Percentiles rank a stretch among this genome's conserved stretches.
phyloP scores from a whole-genome alignment of 2,888 invertebrate genomes.

The Meghimatium bilineatum region DNA sequence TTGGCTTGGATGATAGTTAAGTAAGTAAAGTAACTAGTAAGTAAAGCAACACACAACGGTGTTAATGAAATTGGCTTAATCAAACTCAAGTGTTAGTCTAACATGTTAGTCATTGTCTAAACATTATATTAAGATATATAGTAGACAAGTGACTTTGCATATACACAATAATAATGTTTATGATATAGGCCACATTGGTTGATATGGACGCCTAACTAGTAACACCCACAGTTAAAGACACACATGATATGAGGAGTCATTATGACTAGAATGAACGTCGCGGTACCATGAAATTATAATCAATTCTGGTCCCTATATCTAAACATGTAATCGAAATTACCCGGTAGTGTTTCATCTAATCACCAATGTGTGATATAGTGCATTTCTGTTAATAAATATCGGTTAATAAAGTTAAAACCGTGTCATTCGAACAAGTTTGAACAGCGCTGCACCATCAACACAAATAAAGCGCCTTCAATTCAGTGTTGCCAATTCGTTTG shows the following conservation, averaged over 20 bases:
- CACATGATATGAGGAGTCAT: background rate
- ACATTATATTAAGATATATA: no score
- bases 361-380: background rate
- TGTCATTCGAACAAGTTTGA: constrained; percentile 3
- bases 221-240: no score
- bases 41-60: no score
- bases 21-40: no score
- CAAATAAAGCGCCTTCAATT: constrained; percentile 1
- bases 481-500: no score
- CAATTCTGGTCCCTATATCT: background rate
- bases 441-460: background rate
- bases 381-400: background rate
- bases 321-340: background rate
- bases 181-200: background rate
- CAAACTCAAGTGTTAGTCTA: no score
- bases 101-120: no score
- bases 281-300: background rate
- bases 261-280: background rate
- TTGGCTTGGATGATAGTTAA: no score
- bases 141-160: no score
- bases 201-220: background rate
- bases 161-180: no score
- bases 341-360: background rate
- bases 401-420: background rate
- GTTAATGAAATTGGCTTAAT: no score